These are phyloP conservation scores for Elysia crispata DNA, from an alignment of 2,888 invertebrate genomes.

Conservation along the genomic window DNA sequence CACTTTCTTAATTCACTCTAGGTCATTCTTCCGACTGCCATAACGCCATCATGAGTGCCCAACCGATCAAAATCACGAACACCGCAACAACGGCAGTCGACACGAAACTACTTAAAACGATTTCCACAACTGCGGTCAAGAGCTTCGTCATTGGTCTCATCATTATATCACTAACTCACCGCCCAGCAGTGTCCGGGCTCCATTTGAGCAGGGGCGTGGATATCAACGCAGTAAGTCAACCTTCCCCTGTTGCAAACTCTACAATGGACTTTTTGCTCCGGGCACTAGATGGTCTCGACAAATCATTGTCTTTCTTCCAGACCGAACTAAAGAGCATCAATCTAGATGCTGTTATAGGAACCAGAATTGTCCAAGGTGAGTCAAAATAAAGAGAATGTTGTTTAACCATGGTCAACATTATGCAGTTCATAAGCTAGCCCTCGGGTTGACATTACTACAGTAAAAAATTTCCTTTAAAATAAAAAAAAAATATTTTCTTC, in stretches of 20 bases:
- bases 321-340: constrained; percentile 65
- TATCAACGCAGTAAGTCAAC: background rate
- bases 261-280: constrained; percentile 50
- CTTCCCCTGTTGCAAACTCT: constrained; percentile 32
- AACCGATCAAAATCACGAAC: too few species aligned
- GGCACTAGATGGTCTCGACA: constrained; percentile 57
- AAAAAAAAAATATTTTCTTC: too few species aligned
- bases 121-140: background rate
- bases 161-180: too few species aligned
- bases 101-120: background rate
- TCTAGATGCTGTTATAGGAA: constrained; percentile 73
- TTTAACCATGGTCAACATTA: too few species aligned
- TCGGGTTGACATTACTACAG: too few species aligned
- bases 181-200: too few species aligned
- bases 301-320: constrained; percentile 64
- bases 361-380: constrained; percentile 73
- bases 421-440: too few species aligned
- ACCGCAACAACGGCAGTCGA: background rate
- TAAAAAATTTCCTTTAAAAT: too few species aligned
- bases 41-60: too few species aligned
- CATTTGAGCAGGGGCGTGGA: background rate
- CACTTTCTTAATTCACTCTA: too few species aligned
- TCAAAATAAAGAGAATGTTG: too few species aligned
- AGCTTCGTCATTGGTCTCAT: background rate
- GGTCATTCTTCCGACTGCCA: too few species aligned